Conservation (phyloP, 1,140 invertebrate species). For the Metaphire vulgaris region DNA sequence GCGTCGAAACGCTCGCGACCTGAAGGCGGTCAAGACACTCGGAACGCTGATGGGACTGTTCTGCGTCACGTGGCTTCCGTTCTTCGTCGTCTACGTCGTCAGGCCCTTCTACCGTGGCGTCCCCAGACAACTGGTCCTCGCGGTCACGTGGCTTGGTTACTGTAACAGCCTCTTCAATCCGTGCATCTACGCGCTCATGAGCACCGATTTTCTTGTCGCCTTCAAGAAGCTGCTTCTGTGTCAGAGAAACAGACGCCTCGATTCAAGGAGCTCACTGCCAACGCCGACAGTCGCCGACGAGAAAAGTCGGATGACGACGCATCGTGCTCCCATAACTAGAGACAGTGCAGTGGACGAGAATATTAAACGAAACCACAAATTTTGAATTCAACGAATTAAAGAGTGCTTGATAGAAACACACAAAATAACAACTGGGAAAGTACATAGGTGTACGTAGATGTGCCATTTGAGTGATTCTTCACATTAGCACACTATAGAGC, state of each 20-base stretch:
- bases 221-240: slow-evolving; percentile 60
- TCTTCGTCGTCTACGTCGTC: slow-evolving; percentile 65
- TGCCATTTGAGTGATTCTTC: background rate
- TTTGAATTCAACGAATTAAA: slow-evolving; percentile 26
- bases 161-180: slow-evolving; percentile 84
- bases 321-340: slow-evolving; percentile 15
- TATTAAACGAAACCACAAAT: slow-evolving; percentile 30
- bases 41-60: slow-evolving; percentile 90
- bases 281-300: too few relatives aligned
- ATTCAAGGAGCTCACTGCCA: too few relatives aligned
- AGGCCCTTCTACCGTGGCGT: slow-evolving; percentile 22
- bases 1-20: slow-evolving; percentile 52
- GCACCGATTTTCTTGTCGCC: slow-evolving; percentile 83
- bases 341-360: slow-evolving; percentile 31
- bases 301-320: too few relatives aligned
- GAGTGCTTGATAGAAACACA: slow-evolving; percentile 31
- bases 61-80: slow-evolving; percentile 88
- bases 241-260: too few relatives aligned
- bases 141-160: slow-evolving; percentile 74
- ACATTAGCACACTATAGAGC: background rate
- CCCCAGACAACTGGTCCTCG: slow-evolving; percentile 16
- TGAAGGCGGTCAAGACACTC: slow-evolving; percentile 85
- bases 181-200: slow-evolving; percentile 84
- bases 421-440: slow-evolving; percentile 27
- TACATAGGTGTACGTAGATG: slow-evolving; percentile 7